Base-by-base conservation (phyloP, 2,888 invertebrate species). In the Cantharis flavilabris region DNA sequence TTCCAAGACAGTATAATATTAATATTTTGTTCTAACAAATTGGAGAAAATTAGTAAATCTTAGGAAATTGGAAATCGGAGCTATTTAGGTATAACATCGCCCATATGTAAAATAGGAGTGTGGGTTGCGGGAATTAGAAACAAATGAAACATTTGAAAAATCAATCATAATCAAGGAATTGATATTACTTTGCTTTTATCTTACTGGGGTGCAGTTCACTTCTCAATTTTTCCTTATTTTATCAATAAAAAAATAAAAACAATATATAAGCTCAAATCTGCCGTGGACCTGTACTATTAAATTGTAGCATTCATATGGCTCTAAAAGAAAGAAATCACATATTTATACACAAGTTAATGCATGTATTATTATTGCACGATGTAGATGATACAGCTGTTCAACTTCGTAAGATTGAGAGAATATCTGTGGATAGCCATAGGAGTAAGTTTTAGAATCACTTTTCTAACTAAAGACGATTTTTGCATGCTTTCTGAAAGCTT, bases 351-450 rank as follows among this genome's bases (percentile, higher is more conserved):
- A n/a, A 49, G 49, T 49, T 49, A 49, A 74, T 71, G 77, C 77
- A 77, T 77, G 77, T 76, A 65, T 67, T 67, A 49, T 49, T 73
- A 69, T 79, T 79, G 79, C 79, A 79, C 75, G 77, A 73, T 73
- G 62, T 73, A 77, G 79, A 33, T 62, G 77, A 77, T 16, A 64
- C 75, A 69, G 73, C 79, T 73, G 71, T 77, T 9, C 77, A 73
- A 62, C 77, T 67, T 74, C 81, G 69, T 74, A 80, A 76, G 76
- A 73, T 65, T 76, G 80, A 79, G 69, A 75, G 78, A 73, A 75
- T 79, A 20, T 80, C 82, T 10, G 73, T 78, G 69, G 80, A 80
- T 71, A 81, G 79, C 73, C 64, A 74, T 30, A 81, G 76, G 71
- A 81, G 82, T 81, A 81, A 81, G 81, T 81, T 67, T 14, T 65